Evolutionary conservation across 2,797 vertebrate genomes (phyloP).

Genomic region (Malurus splendens): DNA sequence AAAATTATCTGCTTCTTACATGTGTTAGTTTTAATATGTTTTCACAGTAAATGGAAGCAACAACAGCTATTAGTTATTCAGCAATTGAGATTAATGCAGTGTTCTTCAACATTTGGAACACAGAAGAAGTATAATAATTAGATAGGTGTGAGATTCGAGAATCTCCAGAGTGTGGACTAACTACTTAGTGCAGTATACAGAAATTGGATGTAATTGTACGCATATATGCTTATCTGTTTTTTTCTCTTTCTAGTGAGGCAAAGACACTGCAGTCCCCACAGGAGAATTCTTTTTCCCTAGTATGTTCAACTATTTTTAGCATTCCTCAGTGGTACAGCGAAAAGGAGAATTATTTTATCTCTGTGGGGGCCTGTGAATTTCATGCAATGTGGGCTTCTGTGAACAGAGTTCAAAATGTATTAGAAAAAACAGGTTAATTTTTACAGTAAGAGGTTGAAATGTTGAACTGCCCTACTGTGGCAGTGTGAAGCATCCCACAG

Average conservation of each 20-base stretch:
- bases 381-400: not conserved
- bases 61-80: not conserved
- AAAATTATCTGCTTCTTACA: not conserved
- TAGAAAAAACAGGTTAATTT: constrained; percentile 44
- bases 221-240: not conserved
- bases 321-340: not conserved
- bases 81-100: not conserved
- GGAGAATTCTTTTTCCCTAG: not conserved
- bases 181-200: not conserved
- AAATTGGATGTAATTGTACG: not conserved
- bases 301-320: constrained; percentile 28
- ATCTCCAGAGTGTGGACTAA: not conserved
- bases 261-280: not conserved
- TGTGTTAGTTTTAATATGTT: not conserved
- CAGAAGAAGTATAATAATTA: not conserved
- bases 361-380: constrained; percentile 24
- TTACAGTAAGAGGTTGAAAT: constrained; percentile 18
- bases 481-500: not conserved
- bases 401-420: constrained; percentile 12
- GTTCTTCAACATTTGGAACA: not conserved
- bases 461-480: not conserved
- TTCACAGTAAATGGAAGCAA: not conserved
- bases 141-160: not conserved
- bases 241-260: not conserved
- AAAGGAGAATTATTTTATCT: constrained; percentile 44